phyloP scores from a whole-genome alignment of 2,888 invertebrate species.

The Heliconius erato region DNA sequence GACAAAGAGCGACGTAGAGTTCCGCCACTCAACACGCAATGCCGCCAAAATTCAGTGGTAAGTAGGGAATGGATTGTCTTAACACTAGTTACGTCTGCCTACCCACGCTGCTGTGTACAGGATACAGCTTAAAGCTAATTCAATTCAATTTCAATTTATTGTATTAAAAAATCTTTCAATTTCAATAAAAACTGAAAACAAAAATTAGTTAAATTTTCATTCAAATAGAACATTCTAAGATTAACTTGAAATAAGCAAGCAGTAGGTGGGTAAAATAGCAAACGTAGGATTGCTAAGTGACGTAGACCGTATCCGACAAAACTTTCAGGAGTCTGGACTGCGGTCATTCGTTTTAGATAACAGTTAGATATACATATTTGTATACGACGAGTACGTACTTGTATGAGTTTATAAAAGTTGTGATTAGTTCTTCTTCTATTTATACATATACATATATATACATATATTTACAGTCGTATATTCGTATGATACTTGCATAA shows the following conservation, averaged over 20 bases:
- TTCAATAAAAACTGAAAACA: background rate
- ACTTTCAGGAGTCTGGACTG: conserved; percentile 28
- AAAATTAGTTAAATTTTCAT: background rate
- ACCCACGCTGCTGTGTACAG: too few species aligned
- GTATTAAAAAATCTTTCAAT: background rate
- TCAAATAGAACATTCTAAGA: conserved; percentile 15
- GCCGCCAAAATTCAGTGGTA: too few species aligned
- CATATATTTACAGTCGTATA: too few species aligned
- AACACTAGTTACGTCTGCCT: too few species aligned
- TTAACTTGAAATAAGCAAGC: conserved; percentile 12
- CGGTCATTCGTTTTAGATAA: conserved; percentile 27
- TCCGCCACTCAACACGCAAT: too few species aligned
- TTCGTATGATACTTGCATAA: background rate
- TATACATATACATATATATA: background rate
- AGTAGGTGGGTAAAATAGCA: conserved; percentile 22
- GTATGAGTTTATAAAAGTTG: background rate
- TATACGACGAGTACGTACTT: background rate
- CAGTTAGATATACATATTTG: background rate
- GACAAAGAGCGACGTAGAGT: too few species aligned
- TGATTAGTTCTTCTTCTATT: background rate
- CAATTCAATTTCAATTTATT: too few species aligned
- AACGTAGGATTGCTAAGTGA: conserved; percentile 25
- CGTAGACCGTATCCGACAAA: conserved; percentile 18
- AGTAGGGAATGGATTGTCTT: too few species aligned
- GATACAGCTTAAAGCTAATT: too few species aligned